Conservation (phyloP, 2,113 vertebrate species). For the Periophthalmodon schlosseri region DNA sequence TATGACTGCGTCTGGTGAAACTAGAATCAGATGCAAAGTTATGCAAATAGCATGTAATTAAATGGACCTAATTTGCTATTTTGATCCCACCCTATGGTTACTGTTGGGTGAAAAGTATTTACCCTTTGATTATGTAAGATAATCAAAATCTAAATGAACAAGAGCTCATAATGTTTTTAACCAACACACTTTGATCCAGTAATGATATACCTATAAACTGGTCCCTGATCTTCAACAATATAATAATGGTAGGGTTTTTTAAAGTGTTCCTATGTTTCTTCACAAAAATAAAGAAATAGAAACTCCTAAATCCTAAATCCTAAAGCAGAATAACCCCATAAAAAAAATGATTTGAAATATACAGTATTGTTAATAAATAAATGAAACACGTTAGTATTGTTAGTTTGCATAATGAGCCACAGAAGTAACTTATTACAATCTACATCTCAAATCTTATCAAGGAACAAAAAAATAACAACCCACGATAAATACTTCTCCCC, state of each 20-base stretch:
- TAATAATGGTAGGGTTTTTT: neutral
- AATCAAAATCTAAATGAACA: neutral
- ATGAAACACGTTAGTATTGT: too few species aligned
- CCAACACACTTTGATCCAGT: neutral
- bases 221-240: neutral
- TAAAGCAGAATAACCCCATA: too few species aligned
- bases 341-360: too few species aligned
- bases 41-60: neutral
- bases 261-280: neutral
- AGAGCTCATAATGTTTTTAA: neutral
- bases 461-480: too few species aligned
- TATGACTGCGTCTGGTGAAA: neutral
- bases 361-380: too few species aligned
- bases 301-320: too few species aligned
- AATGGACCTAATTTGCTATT: constrained; percentile 1
- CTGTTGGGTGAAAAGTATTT: neutral
- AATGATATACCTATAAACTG: neutral
- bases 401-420: too few species aligned
- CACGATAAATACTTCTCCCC: too few species aligned
- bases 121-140: neutral
- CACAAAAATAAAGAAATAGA: neutral
- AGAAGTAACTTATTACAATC: too few species aligned
- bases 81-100: neutral
- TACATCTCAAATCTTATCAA: too few species aligned
- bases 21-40: neutral